Evolutionary conservation across 2,113 vertebrate species (phyloP).

Genomic region (Octodon degus): DNA sequence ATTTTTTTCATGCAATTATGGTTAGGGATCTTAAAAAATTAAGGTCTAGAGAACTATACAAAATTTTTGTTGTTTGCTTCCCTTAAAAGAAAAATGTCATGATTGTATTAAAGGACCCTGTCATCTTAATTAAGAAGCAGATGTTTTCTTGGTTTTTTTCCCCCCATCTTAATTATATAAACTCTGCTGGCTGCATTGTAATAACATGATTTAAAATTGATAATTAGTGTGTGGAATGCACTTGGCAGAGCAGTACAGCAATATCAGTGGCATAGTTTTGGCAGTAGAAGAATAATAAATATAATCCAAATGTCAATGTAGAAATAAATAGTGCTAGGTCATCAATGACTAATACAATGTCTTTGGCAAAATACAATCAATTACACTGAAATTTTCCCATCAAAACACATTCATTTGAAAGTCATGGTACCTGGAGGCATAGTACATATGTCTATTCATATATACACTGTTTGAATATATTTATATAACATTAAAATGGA

Average conservation of each 20-base stretch:
- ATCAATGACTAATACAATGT: constrained; percentile 12
- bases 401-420: constrained; percentile 32
- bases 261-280: constrained; percentile 11
- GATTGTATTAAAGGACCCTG: constrained; percentile 24
- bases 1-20: constrained; percentile 5
- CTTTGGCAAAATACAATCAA: constrained; percentile 9
- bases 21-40: constrained; percentile 2
- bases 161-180: constrained; percentile 24
- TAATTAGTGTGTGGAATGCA: constrained; percentile 46
- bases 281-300: constrained; percentile 48
- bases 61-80: constrained; percentile 20
- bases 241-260: neutral
- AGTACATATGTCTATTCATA: neutral
- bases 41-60: constrained; percentile 1
- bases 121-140: constrained; percentile 57
- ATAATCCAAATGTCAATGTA: constrained; percentile 16
- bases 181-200: neutral
- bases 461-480: neutral
- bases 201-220: constrained; percentile 59
- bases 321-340: neutral
- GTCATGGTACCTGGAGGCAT: neutral
- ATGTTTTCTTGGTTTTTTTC: neutral
- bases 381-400: neutral
- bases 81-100: neutral
- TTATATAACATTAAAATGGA: neutral